Percentiles rank a stretch among this genome's conserved stretches.
These are phyloP conservation scores for Paratrypauchen microcephalus DNA, from an alignment of 2,797 vertebrate genomes.

Conservation along the genomic window DNA sequence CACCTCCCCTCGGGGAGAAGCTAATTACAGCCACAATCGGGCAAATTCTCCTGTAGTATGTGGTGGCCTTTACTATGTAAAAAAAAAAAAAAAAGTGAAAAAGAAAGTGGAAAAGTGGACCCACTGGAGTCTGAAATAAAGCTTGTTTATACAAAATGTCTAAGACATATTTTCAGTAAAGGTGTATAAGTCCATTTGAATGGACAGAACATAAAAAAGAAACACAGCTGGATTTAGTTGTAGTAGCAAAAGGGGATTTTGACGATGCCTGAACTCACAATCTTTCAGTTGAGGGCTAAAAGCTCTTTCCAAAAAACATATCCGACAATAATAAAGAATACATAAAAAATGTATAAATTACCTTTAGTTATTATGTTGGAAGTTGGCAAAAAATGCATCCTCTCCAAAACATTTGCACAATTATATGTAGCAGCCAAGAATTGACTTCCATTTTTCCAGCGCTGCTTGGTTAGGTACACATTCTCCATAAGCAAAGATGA, in stretches of 20 bases:
- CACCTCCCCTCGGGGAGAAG: too few relatives aligned
- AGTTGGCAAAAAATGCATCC: not conserved
- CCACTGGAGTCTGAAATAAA: too few relatives aligned
- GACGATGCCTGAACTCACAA: not conserved
- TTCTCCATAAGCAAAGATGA: slow-evolving; percentile 49
- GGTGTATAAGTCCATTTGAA: not conserved
- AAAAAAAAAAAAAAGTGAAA: too few relatives aligned
- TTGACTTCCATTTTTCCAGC: not conserved
- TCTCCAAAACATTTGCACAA: not conserved
- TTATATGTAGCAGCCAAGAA: not conserved
- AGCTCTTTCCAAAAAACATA: not conserved
- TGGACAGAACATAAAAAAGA: too few relatives aligned
- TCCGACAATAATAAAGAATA: not conserved
- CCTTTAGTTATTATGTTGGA: not conserved
- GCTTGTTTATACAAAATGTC: not conserved
- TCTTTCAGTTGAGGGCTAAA: not conserved
- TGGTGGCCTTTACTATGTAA: too few relatives aligned
- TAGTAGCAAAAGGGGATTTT: not conserved
- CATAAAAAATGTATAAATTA: not conserved
- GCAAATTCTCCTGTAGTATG: too few relatives aligned
- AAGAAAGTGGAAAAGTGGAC: too few relatives aligned
- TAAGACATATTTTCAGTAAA: slow-evolving; percentile 14
- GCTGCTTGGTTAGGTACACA: slow-evolving; percentile 22
- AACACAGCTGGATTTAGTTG: not conserved
- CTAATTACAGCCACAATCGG: too few relatives aligned